These are phyloP conservation scores for Cinclus mexicanus DNA, from an alignment of 2,113 vertebrate genomes.

Conservation along the genomic window DNA sequence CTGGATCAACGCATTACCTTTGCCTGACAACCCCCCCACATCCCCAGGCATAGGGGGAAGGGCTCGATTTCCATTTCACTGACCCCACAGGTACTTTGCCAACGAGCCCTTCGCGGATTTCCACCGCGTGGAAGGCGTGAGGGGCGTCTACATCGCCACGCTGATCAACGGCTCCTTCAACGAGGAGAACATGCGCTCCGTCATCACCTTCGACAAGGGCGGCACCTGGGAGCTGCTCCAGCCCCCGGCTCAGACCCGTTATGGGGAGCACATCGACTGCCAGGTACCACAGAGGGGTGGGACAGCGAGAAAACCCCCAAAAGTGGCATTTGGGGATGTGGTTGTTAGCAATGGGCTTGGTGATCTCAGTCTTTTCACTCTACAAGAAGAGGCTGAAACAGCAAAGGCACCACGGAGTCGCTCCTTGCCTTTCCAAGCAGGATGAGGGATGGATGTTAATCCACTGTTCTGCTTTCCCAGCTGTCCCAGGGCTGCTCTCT, in stretches of 20 bases:
- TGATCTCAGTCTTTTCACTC: rapidly evolving
- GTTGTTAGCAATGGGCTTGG: background rate
- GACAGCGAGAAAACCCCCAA: background rate
- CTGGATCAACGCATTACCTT: rapidly evolving
- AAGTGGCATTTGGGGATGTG: background rate
- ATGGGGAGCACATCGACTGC: constrained; percentile 89
- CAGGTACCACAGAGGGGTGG: constrained; percentile 72
- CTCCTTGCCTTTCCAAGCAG: background rate
- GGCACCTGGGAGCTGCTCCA: constrained; percentile 97
- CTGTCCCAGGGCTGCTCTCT: constrained; percentile 91
- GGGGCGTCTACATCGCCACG: constrained; percentile 93
- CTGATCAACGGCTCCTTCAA: constrained; percentile 89
- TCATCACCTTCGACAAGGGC: constrained; percentile 98
- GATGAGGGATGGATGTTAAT: background rate
- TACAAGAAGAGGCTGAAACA: rapidly evolving
- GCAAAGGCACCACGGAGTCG: rapidly evolving
- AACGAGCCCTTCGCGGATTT: constrained; percentile 95
- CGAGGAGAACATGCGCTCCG: constrained; percentile 94
- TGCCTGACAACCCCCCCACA: rapidly evolving
- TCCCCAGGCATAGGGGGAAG: no score
- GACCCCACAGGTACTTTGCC: constrained; percentile 86
- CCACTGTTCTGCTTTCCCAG: constrained; percentile 52
- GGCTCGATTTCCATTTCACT: rapidly evolving
- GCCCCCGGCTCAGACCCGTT: constrained; percentile 84
- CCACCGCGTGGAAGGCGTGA: constrained; percentile 91